Percentiles rank a stretch among this genome's conserved stretches.
Evolutionary conservation across 2,888 invertebrate species (phyloP).

Genomic region (Branchipolynoe longqiensis): DNA sequence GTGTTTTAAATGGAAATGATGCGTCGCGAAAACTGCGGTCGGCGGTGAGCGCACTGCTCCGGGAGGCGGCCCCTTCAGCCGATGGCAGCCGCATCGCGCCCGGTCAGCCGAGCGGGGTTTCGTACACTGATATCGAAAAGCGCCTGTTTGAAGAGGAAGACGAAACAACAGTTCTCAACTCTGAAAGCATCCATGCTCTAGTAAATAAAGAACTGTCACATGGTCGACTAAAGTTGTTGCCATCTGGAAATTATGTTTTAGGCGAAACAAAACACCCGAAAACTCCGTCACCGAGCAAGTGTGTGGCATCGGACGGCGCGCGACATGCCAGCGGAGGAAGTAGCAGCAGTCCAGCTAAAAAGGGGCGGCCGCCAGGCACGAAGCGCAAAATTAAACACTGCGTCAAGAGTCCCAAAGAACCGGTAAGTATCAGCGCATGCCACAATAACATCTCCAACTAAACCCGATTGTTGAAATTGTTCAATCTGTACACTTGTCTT

Average conservation of each 20-base stretch:
- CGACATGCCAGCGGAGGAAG: constrained; percentile 7
- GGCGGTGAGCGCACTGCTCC: constrained; percentile 64
- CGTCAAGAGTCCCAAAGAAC: constrained; percentile 44
- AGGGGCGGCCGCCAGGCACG: constrained; percentile 32
- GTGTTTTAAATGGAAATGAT: constrained; percentile 72
- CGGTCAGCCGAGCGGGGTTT: not conserved
- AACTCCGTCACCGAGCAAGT: not conserved
- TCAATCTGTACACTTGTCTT: too few species aligned
- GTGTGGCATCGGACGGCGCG: not conserved
- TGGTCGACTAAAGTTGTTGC: constrained; percentile 42
- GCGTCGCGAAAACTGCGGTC: constrained; percentile 70
- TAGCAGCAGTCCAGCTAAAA: constrained; percentile 46
- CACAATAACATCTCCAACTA: not conserved
- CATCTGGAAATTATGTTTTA: constrained; percentile 2
- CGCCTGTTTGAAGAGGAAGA: constrained; percentile 74
- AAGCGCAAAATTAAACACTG: constrained; percentile 49
- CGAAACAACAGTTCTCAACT: constrained; percentile 71
- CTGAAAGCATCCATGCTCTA: constrained; percentile 84
- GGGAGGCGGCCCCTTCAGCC: not conserved
- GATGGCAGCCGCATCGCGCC: constrained; percentile 27
- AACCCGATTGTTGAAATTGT: too few species aligned
- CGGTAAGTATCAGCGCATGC: constrained; percentile 10
- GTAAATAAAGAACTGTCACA: constrained; percentile 87
- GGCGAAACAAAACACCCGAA: not conserved
- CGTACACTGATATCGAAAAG: constrained; percentile 71